These are phyloP conservation scores for Cinclus mexicanus DNA, from an alignment of 2,113 vertebrate species.

Conservation along the genomic window DNA sequence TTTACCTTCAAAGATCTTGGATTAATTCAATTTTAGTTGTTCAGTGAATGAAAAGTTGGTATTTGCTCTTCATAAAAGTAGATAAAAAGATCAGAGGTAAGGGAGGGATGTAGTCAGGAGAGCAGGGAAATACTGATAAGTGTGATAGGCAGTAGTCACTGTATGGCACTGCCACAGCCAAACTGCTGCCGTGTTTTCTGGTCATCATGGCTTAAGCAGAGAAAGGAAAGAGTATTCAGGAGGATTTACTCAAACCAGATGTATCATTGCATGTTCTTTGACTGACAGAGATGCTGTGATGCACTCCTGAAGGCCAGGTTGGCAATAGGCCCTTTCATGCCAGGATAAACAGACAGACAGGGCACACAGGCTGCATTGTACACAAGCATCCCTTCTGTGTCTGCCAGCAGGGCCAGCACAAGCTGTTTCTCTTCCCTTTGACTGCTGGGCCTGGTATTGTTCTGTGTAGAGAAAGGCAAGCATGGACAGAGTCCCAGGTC, in stretches of 20 bases:
- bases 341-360: not conserved
- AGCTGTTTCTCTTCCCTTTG: not conserved
- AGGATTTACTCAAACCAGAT: not conserved
- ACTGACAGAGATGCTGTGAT: not conserved
- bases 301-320: not conserved
- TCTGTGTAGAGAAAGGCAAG: not conserved
- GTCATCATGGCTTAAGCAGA: not conserved
- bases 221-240: not conserved
- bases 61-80: not conserved
- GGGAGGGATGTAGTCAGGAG: not conserved
- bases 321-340: not conserved
- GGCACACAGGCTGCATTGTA: not conserved
- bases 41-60: not conserved
- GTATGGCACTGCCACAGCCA: not conserved
- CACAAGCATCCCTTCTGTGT: not conserved
- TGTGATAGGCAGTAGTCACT: not conserved
- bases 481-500: not conserved
- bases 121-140: not conserved
- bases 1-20: not conserved
- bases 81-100: not conserved
- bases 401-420: not conserved
- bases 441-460: not conserved
- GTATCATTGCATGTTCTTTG: not conserved
- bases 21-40: not conserved
- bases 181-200: not conserved